Base-by-base conservation (phyloP, 2,113 vertebrate genomes). In the Polypterus bichir region DNA sequence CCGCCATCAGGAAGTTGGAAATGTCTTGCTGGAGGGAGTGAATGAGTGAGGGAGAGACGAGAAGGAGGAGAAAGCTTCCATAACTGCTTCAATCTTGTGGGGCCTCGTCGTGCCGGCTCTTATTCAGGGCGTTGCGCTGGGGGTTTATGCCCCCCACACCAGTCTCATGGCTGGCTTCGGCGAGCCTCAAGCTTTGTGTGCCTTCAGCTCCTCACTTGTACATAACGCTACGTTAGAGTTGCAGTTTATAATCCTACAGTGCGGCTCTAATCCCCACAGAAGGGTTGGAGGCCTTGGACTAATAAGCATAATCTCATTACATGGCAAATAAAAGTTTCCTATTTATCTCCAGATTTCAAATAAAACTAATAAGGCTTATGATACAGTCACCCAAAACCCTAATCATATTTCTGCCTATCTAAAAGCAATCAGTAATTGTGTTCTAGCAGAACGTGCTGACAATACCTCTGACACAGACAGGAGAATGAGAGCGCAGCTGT, bases 381-480 rank as follows among this genome's bases (percentile, higher is more conserved):
- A 88, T 89, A 88, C 84, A 86, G 87, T 84, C 85, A 87, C 84
- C 86, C 85, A 84, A 77, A 86, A 87, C 87, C 87, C 85, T 92
- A 90, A 92, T 94, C 91, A 91, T 91, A 93, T 93, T 92, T 89
- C 89, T 88, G 86, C 89, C 86, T 91, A 93, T 94, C 90, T 91
- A 85, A 88, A 92, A 90, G 90, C 90, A 91, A 94, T 93, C 91
- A 90, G 88, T 89, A 91, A 93, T 92, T 91, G 90, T 86, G 92
- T 86, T 88, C 88, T 83, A 82, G 86, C 85, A 75, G 79, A 86
- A 86, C 86, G 78, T 82, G 84, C 84, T 83, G 83, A 92, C 90
- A 90, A 91, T 87, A 79, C 86, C 80, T 86, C 81, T 83, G 84
- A 91, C 88, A 89, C 86, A 83, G 88, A 83, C 77, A 87, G 89